Conservation (phyloP, 2,797 vertebrate genomes). For the Lepilemur septentrionalis region DNA sequence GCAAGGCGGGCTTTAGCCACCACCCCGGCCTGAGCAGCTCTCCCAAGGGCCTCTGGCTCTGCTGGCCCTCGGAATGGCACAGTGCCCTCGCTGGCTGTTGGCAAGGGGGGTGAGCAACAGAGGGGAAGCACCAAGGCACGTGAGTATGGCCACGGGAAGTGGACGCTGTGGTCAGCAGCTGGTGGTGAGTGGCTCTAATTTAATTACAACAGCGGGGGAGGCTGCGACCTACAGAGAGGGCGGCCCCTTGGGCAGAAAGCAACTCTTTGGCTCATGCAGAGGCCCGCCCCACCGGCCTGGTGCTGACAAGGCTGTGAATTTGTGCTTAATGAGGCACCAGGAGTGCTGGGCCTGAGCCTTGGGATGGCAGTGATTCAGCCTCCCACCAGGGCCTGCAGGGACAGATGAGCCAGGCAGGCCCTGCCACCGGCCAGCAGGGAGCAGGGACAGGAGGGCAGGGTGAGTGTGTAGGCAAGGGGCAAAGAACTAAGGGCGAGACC, state of each 20-base stretch:
- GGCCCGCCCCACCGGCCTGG: not conserved
- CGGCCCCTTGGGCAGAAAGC: constrained; percentile 32
- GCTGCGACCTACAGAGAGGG: not conserved
- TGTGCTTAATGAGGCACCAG: constrained; percentile 49
- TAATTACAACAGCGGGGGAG: not conserved
- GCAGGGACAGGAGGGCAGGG: not conserved
- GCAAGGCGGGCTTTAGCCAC: too few relatives aligned
- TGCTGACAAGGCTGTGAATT: constrained; percentile 25
- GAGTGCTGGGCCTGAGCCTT: not conserved
- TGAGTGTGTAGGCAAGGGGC: too few relatives aligned
- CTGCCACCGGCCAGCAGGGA: not conserved
- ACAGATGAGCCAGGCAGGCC: not conserved
- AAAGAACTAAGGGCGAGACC: not conserved
- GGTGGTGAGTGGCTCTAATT: constrained; percentile 61
- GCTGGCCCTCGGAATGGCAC: not conserved
- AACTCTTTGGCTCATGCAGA: constrained; percentile 58
- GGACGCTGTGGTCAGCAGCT: constrained; percentile 25
- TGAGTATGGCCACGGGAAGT: not conserved
- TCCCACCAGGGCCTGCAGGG: not conserved
- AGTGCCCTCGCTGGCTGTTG: not conserved
- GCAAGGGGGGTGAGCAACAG: not conserved
- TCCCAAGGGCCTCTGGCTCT: not conserved
- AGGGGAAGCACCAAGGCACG: not conserved
- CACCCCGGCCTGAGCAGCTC: not conserved
- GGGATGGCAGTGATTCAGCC: not conserved